Evolutionary conservation across 2,888 invertebrate species (phyloP).

Genomic region (Sycophila texana): DNA sequence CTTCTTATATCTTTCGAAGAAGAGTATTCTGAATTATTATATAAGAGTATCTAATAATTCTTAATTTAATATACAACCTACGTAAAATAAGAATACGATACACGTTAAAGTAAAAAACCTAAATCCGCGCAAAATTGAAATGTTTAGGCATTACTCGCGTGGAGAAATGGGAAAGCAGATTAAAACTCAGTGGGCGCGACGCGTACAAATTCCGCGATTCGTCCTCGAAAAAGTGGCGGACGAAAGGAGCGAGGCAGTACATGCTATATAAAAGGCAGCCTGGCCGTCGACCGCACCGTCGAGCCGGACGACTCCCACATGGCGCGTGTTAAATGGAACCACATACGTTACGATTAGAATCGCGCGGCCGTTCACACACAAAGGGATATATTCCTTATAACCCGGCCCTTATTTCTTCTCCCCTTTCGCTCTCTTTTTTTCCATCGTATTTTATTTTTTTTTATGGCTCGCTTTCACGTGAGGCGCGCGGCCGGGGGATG

Average conservation of each 20-base stretch:
- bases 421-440: background rate
- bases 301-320: constrained; percentile 42
- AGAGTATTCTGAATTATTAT: too few species aligned
- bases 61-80: background rate
- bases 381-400: constrained; percentile 14
- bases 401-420: background rate
- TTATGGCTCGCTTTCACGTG: background rate
- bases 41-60: background rate
- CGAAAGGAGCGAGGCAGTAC: background rate
- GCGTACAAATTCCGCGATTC: constrained; percentile 51
- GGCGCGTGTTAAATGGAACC: constrained; percentile 50
- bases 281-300: too few species aligned
- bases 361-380: constrained; percentile 21
- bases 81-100: too few species aligned
- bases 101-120: constrained; percentile 16
- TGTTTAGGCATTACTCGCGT: constrained; percentile 43
- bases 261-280: background rate
- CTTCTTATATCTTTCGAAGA: too few species aligned
- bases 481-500: background rate
- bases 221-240: constrained; percentile 1
- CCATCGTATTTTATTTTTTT: background rate
- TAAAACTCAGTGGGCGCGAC: constrained; percentile 45
- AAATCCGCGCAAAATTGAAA: constrained; percentile 39
- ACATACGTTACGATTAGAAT: constrained; percentile 55
- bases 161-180: constrained; percentile 49